Base-by-base conservation (phyloP, 1,140 invertebrate genomes). In the Brachionus manjavacas region DNA sequence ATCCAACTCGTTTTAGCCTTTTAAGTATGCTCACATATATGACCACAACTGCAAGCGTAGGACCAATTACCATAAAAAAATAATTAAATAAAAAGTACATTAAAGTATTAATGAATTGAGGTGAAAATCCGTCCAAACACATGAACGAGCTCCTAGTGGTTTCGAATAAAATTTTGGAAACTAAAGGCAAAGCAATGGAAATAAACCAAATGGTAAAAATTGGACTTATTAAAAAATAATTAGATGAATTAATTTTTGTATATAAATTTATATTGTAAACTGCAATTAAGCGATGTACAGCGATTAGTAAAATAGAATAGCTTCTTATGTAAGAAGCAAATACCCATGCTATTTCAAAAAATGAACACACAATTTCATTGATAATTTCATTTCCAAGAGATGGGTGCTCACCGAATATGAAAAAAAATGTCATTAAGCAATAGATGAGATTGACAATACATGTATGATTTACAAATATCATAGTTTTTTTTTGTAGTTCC, bases 271-370 rank as follows among this genome's bases (percentile, higher is more conserved):
- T 23, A 46, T 76, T 76, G 25, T 25, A 49, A 1, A 28, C 72
- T 9, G 72, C 72, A n/a, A 76, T 25, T 25, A 28, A 76, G 9
- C 72, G 72, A 28, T 76, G 46, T 0, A 76, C 20, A 23, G 72
- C 39, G 9, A 76, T 49, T 25, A 76, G 49, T 25, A 76, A 25
- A 25, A 76, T 76, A 4, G 72, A 76, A 76, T 76, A 76, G 12
- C 20, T 76, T 49, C 72, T 39, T 41, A 74, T 74, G 16, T 74
- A 74, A 8, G 31, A 41, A 23, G 70, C 31, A 74, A 74, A 74
- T n/a, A 74, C 35, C 70, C 70, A 74, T 16, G 31, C 70, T 41
- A 74, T 74, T 41, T 74, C 70, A 20, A 74, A 23, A 39, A 74
- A 16, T 14, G 70, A 74, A 39, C 70, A 74, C n/a, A 74, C 16